phyloP scores from a whole-genome alignment of 2,113 vertebrate genomes.

The Perca schrenkii region DNA sequence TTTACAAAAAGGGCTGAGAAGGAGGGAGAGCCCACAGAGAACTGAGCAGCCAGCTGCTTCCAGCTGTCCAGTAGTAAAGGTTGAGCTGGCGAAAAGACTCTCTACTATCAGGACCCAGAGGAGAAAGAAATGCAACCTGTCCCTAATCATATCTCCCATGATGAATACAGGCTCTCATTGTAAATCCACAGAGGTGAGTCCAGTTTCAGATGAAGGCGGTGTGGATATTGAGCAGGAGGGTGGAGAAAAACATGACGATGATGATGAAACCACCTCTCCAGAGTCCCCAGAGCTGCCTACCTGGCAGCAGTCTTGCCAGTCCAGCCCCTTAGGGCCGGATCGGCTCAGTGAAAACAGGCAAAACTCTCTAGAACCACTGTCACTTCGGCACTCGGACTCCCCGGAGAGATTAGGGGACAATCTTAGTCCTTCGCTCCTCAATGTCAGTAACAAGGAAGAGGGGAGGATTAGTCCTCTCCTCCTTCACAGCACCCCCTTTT shows the following conservation, averaged over 20 bases:
- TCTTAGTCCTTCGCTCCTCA: conserved; percentile 74
- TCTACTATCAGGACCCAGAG: conserved; percentile 67
- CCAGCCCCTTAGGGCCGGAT: conserved; percentile 70
- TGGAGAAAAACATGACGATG: conserved; percentile 65
- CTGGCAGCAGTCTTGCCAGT: conserved; percentile 88
- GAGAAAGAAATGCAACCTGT: conserved; percentile 75
- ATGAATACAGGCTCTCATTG: conserved; percentile 55
- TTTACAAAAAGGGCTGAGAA: conserved; percentile 82
- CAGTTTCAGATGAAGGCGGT: conserved; percentile 53
- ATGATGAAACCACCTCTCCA: conserved; percentile 82
- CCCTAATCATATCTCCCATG: conserved; percentile 70
- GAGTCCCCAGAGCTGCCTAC: conserved; percentile 88
- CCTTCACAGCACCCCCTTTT: conserved; percentile 90
- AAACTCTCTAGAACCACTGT: conserved; percentile 50
- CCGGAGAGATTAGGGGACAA: conserved; percentile 41
- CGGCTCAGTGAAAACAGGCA: conserved; percentile 20
- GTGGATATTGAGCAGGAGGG: conserved; percentile 67
- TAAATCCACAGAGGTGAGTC: conserved; percentile 68
- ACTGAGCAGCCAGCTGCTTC: conserved; percentile 34
- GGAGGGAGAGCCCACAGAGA: conserved; percentile 6
- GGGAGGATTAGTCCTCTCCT: conserved; percentile 74
- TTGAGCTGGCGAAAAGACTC: conserved; percentile 60
- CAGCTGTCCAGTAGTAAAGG: conserved; percentile 19
- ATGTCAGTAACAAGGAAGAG: conserved; percentile 60
- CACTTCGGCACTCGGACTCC: conserved; percentile 49